Base-by-base conservation (phyloP, 2,797 vertebrate species). In the Rhodeus uyekii region DNA sequence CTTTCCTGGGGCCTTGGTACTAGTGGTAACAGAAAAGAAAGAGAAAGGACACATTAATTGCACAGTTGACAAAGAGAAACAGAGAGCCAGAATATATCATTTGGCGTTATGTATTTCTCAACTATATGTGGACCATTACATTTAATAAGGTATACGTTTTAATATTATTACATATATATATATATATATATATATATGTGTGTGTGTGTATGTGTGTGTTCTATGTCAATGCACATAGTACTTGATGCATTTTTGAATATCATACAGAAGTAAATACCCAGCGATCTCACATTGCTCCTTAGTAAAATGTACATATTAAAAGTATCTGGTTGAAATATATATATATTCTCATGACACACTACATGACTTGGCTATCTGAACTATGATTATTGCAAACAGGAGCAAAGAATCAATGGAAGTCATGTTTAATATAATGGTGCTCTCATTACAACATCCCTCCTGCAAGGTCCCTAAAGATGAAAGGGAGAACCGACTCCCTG, bases 1-100 rank as follows among this genome's bases (percentile, higher is more conserved):
- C 71, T 82, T 85, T 77, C 55, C 81, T 32, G 50, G 61, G 34
- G n/a, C 74, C 60, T 76, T 87, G 69, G 1, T 27, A 74, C 76
- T 82, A 60, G 78, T 71, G 32, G n/a, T 18, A 53, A 65, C 34
- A 84, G 32, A 48, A 77, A 24, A 73, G 64, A 80, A 38, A 50
- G 12, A 63, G 24, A 76, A n/a, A 55, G 42, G 0, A 61, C 24
- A 68, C 4, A 67, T 50, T 79, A 53, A 77, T 38, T 69, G 18
- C 2, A 9, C 8, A 32, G 14, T 48, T 36, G 63, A 46, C 24
- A 78, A 53, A 36, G 38, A 50, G 22, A 61, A 27, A 32, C n/a
- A 83, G 14, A 18, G 50, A 50, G 27, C n/a, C 18, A 29, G 46
- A 36, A 50, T 27, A 38, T 34, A 29, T 10, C 16, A 27, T 53